Evolutionary conservation across 1,140 invertebrate species (phyloP).

Genomic region (Triops longicaudatus): DNA sequence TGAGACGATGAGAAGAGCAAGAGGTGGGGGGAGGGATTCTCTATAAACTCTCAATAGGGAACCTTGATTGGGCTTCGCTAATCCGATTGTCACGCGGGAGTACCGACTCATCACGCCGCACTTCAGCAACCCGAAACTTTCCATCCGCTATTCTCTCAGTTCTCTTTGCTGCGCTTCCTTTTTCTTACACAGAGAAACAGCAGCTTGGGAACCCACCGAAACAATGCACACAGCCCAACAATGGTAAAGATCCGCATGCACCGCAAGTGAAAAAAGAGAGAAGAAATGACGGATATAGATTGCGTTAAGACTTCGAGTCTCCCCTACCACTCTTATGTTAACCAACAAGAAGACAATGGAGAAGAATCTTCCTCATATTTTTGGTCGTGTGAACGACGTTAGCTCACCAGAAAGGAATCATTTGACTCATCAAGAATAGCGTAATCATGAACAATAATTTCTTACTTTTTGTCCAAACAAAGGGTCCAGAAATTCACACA

Average conservation of each 20-base stretch:
- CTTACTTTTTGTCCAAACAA: no score
- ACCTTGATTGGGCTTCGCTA: constrained; percentile 10
- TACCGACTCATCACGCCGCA: constrained; percentile 13
- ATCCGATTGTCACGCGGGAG: constrained; percentile 13
- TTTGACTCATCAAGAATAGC: no score
- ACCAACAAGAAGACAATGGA: no score
- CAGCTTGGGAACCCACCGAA: background rate
- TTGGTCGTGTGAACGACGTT: no score
- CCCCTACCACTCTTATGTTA: no score
- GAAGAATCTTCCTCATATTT: no score
- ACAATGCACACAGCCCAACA: background rate
- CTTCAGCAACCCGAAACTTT: background rate
- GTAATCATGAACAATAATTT: no score
- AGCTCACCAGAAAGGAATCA: no score
- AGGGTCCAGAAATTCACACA: no score
- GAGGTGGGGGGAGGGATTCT: background rate
- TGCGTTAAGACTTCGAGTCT: no score
- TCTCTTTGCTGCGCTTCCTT: background rate
- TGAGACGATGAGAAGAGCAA: constrained; percentile 7
- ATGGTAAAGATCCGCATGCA: background rate
- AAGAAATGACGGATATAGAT: no score
- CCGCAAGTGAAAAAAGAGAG: background rate
- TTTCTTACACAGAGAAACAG: background rate
- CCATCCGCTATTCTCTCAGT: background rate
- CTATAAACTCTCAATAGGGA: constrained; percentile 8